Base-by-base conservation (phyloP, 2,797 vertebrate species). In the Sebastes kiyomatsui region DNA sequence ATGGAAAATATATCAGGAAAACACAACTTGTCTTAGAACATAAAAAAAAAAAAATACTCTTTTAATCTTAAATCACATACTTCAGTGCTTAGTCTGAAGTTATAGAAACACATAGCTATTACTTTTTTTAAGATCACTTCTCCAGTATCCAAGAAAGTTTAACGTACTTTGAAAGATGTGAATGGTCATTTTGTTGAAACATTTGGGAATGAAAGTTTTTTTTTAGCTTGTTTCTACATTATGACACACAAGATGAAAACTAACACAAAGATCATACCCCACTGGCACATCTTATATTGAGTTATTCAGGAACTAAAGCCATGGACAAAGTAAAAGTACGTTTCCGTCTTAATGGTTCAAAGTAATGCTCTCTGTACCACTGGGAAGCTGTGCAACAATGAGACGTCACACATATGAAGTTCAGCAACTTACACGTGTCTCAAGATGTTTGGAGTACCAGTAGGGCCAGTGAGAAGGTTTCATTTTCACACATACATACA, bases 231-330 rank as follows among this genome's bases (percentile, higher is more conserved):
- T 74, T 65, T 56, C 7, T 38, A 10, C 12, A 42, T 22, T 12
- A 61, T 60, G 13, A 11, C 22, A 27, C 22, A 62, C 14, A 14
- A 33, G 6, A 23, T 32, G 28, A 33, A 32, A 32, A 33, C 8
- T 11, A 61, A 20, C 42, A 46, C 2, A 20, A 46, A 20, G 16
- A 46, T 52, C 49, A 10, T 20, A n/a, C 20, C 49, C 49, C 10
- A 33, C 54, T 23, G 54, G 0, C 22, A 0, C 18, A 23, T 55
- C 1, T 22, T 23, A 23, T 23, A 11, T n/a, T 55, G 3, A 22
- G n/a, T 11, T 60, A 28, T 64, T 55, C 11, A 27, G 32, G 22
- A 56, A 56, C 49, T 25, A 12, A 23, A 60, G 5, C 38, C 38
- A 42, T 42, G 38, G 38, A 42, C 14, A 42, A 42, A 18, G 11